These are phyloP conservation scores for Pilophorus perplexus DNA, from an alignment of 2,888 invertebrate genomes.

Conservation along the genomic window DNA sequence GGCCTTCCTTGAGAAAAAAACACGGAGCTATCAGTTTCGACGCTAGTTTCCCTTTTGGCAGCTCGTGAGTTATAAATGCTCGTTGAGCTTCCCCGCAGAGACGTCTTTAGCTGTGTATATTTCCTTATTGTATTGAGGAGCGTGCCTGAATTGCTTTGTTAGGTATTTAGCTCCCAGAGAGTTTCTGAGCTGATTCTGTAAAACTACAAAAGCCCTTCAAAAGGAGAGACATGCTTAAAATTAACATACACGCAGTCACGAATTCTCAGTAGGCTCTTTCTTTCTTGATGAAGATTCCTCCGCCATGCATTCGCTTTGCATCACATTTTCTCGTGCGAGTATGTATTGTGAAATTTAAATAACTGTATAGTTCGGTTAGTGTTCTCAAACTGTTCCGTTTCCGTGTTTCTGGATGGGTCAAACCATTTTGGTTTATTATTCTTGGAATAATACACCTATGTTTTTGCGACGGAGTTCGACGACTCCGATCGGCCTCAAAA, in stretches of 20 bases:
- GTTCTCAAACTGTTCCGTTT: too few species aligned
- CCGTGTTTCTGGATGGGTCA: too few species aligned
- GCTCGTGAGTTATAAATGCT: background rate
- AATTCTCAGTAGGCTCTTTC: constrained; percentile 16
- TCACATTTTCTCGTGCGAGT: constrained; percentile 30
- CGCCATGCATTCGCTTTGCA: constrained; percentile 6
- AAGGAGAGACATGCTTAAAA: constrained; percentile 19
- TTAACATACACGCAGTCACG: constrained; percentile 31
- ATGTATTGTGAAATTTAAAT: too few species aligned
- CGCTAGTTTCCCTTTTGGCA: constrained; percentile 28
- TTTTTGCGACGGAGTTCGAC: too few species aligned
- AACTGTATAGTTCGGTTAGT: too few species aligned
- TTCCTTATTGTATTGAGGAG: background rate
- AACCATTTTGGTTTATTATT: too few species aligned
- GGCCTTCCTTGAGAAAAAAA: constrained; percentile 1
- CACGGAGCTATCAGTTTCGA: constrained; percentile 26
- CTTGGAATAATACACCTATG: too few species aligned
- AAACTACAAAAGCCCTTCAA: constrained; percentile 19
- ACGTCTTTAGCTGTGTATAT: background rate
- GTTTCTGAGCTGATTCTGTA: background rate
- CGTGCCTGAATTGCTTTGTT: background rate
- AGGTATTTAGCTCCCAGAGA: background rate
- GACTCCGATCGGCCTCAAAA: too few species aligned
- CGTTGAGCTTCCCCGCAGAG: too few species aligned
- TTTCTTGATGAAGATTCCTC: constrained; percentile 22